Base-by-base conservation (phyloP, 2,888 invertebrate species). In the Diplolepis rosae region DNA sequence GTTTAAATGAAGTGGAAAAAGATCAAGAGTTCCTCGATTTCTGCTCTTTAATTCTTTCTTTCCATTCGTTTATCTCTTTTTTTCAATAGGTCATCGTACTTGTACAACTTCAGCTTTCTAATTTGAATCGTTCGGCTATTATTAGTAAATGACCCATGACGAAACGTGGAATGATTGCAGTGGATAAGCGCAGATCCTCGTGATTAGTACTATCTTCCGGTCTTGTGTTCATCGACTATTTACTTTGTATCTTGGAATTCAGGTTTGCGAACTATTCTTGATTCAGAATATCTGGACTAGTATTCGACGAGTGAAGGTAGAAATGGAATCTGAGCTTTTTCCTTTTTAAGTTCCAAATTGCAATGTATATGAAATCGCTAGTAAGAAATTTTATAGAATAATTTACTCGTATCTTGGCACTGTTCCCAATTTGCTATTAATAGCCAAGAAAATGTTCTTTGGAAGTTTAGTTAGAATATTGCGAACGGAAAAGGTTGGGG, bases 81-180 rank as follows among this genome's bases (percentile, higher is more conserved):
- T 61, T 61, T 39, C 61, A 61, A 61, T 61, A 39, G 61, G 39
- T 61, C 61, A 61, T 61, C 61, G 61, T 61, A 39, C 61, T 39
- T 61, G 61, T 27, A 61, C 71, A 70, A 70, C 68, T 73, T 76
- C 69, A 73, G 70, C 74, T 78, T 70, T 74, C 77, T 79, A 77
- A 78, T 78, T 79, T 72, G 74, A 77, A 77, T 78, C 78, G 76
- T 70, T 77, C 72, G 68, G 71, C 80, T 80, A 80, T 82, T 77
- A 81, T 80, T 78, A 75, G 79, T 79, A 76, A n/a, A 80, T 78
- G 80, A 78, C 74, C 73, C 77, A 77, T 80, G 78, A 77, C 70
- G 73, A 72, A 66, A 71, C 68, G 68, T 30, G 50, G 65, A 52
- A 69, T 65, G 71, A 72, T 72, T 67, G 50, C 61, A 61, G 61